Evolutionary conservation across 2,797 vertebrate genomes (phyloP).

Genomic region (Bradypodion pumilum): DNA sequence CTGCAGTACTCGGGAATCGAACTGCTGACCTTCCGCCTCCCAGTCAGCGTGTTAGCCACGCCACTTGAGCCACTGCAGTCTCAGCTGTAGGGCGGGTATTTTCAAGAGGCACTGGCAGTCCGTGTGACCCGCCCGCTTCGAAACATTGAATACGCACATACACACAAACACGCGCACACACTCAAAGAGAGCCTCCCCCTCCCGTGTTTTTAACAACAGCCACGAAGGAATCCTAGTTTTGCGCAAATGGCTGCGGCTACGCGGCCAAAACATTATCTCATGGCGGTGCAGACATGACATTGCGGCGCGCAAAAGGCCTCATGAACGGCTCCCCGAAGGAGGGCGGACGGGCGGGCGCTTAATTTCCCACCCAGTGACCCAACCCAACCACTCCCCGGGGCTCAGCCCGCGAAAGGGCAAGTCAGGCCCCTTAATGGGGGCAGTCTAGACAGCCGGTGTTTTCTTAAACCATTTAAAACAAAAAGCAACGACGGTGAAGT

Average conservation of each 20-base stretch:
- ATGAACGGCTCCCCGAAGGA: conserved; percentile 8
- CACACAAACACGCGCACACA: no score
- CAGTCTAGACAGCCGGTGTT: conserved; percentile 32
- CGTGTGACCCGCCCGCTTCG: no score
- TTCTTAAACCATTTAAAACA: conserved; percentile 25
- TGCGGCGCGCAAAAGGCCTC: not conserved
- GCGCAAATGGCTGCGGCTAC: conserved; percentile 7
- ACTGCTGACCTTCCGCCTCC: no score
- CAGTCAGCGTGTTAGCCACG: no score
- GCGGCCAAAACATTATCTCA: conserved; percentile 31
- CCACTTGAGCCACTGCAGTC: no score
- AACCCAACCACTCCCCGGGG: no score
- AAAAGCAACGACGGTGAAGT: not conserved
- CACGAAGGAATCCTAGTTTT: conserved; percentile 16
- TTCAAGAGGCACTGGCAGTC: not conserved
- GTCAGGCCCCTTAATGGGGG: conserved; percentile 3
- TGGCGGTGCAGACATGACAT: conserved; percentile 21
- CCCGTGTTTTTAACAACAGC: conserved; percentile 3
- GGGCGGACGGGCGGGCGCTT: conserved; percentile 4
- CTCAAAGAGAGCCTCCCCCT: no score
- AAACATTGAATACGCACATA: no score
- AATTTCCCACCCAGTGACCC: no score
- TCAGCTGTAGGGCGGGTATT: not conserved
- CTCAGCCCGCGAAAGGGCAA: not conserved
- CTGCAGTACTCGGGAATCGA: no score